Conservation (phyloP, 2,797 vertebrate species). For the Melanotaenia pygmaea region DNA sequence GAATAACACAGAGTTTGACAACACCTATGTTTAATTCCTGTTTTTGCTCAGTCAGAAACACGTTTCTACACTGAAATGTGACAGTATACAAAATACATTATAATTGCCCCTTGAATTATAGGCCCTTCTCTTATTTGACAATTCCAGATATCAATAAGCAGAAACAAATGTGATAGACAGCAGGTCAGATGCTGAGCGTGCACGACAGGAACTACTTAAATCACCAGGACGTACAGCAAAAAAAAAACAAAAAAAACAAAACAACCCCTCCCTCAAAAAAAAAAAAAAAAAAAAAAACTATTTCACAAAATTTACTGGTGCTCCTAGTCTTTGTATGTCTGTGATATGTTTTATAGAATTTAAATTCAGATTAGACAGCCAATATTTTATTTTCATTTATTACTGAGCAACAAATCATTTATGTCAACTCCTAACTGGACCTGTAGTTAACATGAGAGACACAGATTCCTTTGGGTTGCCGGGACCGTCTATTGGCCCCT, state of each 20-base stretch:
- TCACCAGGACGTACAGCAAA: not conserved
- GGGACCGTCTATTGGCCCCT: slow-evolving; percentile 51
- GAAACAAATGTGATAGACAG: not conserved
- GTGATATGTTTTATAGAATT: not conserved
- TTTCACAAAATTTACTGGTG: slow-evolving; percentile 4
- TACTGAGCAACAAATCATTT: slow-evolving; percentile 13
- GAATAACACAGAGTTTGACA: not conserved
- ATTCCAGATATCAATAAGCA: slow-evolving; percentile 25
- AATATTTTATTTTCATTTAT: slow-evolving; percentile 16
- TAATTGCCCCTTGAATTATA: not conserved
- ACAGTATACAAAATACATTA: slow-evolving; percentile 3
- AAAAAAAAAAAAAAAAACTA: too few relatives aligned
- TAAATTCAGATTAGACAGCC: not conserved
- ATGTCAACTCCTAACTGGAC: slow-evolving; percentile 47
- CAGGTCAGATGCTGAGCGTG: slow-evolving; percentile 20
- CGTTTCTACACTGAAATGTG: not conserved
- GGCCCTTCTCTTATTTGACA: not conserved
- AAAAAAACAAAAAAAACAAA: not conserved
- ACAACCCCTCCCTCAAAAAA: too few relatives aligned
- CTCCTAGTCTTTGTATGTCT: not conserved
- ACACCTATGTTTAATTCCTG: not conserved
- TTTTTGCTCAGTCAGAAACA: not conserved
- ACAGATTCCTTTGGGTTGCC: slow-evolving; percentile 63
- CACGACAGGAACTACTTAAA: slow-evolving; percentile 16
- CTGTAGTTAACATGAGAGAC: slow-evolving; percentile 73